phyloP scores from a whole-genome alignment of 2,113 vertebrate species.

The Chaetodon auriga region DNA sequence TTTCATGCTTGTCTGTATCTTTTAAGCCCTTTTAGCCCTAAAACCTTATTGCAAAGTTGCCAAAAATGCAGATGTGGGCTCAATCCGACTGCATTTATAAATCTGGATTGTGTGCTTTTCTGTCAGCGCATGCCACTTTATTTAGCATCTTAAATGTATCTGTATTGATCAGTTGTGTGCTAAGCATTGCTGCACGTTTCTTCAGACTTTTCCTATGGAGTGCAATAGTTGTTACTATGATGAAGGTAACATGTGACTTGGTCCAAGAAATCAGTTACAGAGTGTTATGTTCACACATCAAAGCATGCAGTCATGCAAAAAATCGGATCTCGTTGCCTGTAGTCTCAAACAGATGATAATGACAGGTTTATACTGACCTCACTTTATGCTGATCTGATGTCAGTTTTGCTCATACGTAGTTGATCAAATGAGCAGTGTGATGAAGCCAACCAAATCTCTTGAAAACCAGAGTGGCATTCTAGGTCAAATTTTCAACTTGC shows the following conservation, averaged over 20 bases:
- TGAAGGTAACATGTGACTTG: constrained; percentile 56
- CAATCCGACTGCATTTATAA: constrained; percentile 9
- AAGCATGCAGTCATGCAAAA: background rate
- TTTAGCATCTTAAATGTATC: constrained; percentile 35
- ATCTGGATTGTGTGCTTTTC: constrained; percentile 29
- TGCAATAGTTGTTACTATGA: constrained; percentile 65
- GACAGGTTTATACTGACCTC: constrained; percentile 5
- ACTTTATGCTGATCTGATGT: constrained; percentile 23
- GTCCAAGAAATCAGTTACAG: constrained; percentile 18
- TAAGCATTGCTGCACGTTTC: constrained; percentile 21
- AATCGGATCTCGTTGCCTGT: background rate
- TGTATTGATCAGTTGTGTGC: constrained; percentile 44
- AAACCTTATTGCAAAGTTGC: constrained; percentile 32
- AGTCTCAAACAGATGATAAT: background rate
- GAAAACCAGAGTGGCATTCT: constrained; percentile 1
- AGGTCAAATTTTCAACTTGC: constrained; percentile 11
- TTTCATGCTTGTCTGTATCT: constrained; percentile 28
- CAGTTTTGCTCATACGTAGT: constrained; percentile 5
- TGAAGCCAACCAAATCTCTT: background rate
- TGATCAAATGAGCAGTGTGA: constrained; percentile 14
- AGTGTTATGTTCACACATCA: background rate
- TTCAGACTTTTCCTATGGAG: constrained; percentile 45
- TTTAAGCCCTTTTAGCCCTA: constrained; percentile 5
- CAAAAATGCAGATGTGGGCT: constrained; percentile 31
- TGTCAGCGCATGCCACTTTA: constrained; percentile 2